Conservation (phyloP, 2,113 vertebrate genomes). For the Sylvicapra grimmia region DNA sequence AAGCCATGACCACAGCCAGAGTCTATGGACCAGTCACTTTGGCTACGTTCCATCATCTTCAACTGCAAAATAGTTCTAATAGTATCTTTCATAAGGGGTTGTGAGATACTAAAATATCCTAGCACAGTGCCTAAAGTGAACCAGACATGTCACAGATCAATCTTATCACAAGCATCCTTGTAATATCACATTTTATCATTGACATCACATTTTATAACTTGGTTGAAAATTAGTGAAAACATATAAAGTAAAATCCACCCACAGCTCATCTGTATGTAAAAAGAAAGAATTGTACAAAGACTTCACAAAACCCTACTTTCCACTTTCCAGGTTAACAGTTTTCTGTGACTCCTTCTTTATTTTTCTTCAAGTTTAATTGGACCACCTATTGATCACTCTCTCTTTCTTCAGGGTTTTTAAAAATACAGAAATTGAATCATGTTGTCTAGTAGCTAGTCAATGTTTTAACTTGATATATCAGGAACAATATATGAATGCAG, state of each 20-base stretch:
- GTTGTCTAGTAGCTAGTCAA: not conserved
- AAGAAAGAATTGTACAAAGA: not conserved
- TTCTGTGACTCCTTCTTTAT: not conserved
- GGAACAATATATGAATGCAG: not conserved
- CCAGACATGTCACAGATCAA: no score
- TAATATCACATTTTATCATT: not conserved
- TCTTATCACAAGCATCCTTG: not conserved
- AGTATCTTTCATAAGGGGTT: not conserved
- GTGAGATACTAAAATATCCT: not conserved
- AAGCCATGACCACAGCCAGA: not conserved
- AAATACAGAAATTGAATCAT: not conserved
- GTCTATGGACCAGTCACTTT: not conserved
- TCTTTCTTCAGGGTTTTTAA: not conserved
- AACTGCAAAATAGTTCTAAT: not conserved
- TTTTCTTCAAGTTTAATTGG: not conserved
- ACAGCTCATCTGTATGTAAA: not conserved
- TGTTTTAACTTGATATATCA: not conserved
- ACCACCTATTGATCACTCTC: not conserved
- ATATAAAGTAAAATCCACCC: not conserved
- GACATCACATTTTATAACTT: not conserved
- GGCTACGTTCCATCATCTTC: not conserved
- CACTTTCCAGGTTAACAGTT: not conserved
- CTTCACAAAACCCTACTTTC: not conserved
- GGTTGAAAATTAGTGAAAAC: conserved; percentile 5
- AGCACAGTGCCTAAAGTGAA: not conserved